Evolutionary conservation across 2,797 vertebrate species (phyloP).

Genomic region (Brachymystax lenok): DNA sequence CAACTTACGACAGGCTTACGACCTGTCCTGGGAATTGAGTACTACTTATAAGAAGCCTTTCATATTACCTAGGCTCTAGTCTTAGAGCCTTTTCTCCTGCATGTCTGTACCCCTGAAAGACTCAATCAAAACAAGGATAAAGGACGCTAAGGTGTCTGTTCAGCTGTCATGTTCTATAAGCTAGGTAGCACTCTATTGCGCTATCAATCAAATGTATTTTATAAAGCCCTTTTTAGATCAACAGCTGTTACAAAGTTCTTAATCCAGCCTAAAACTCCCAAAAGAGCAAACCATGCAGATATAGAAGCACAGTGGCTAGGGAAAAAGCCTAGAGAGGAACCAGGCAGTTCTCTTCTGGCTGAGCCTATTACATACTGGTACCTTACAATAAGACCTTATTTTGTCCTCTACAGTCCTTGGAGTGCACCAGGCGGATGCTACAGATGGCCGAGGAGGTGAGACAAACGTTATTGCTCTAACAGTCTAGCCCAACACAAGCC

Average conservation of each 20-base stretch:
- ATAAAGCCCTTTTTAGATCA: no score
- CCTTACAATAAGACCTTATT: neutral
- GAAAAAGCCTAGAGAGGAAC: no score
- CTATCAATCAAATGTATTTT: no score
- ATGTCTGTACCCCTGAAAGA: neutral
- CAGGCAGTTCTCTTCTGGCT: no score
- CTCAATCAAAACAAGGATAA: neutral
- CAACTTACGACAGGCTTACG: neutral
- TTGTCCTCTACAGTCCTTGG: conserved; percentile 83
- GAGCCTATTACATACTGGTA: neutral
- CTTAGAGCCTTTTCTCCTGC: neutral
- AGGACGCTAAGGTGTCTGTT: neutral
- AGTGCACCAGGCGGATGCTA: conserved; percentile 95
- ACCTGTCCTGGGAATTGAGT: neutral
- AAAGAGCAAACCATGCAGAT: no score
- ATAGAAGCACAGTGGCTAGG: no score
- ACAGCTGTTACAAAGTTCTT: no score
- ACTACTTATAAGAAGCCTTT: no score
- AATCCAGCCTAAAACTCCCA: no score
- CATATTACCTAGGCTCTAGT: neutral
- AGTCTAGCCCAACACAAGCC: neutral
- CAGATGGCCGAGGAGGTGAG: conserved; percentile 94
- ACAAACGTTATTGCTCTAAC: neutral
- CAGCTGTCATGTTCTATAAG: neutral
- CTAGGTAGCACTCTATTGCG: no score